phyloP scores from a whole-genome alignment of 1,140 invertebrate genomes.

The Drosophila busckii region DNA sequence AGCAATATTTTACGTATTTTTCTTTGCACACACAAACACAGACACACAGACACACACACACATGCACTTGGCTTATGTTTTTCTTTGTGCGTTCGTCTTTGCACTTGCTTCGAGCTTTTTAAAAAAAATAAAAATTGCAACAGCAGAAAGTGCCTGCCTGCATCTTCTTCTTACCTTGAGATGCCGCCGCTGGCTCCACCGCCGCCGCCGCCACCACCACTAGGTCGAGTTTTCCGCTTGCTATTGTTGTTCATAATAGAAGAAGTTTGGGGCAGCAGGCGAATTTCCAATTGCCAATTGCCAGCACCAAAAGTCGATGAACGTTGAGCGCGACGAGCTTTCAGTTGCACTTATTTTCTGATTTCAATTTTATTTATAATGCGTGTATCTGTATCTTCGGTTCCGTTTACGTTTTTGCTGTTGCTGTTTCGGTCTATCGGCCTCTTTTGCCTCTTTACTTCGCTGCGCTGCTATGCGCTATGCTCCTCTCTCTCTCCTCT shows the following conservation, averaged over 20 bases:
- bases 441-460: conserved; percentile 16
- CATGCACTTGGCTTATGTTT: conserved; percentile 14
- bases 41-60: neutral
- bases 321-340: conserved; percentile 25
- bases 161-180: conserved; percentile 73
- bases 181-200: conserved; percentile 63
- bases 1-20: conserved; percentile 9
- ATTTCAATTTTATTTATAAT: conserved; percentile 45
- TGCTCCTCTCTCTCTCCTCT: conserved; percentile 14
- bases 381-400: conserved; percentile 18
- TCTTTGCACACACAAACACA: conserved; percentile 8
- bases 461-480: no score
- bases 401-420: conserved; percentile 26
- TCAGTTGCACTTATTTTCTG: conserved; percentile 20
- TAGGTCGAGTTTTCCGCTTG: conserved; percentile 77
- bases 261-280: conserved; percentile 44
- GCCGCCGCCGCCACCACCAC: conserved; percentile 43
- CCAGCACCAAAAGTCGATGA: conserved; percentile 59
- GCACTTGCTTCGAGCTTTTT: conserved; percentile 31
- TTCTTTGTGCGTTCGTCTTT: conserved; percentile 27
- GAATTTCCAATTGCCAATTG: conserved; percentile 51
- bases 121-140: no score
- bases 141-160: conserved; percentile 19
- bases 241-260: conserved; percentile 72
- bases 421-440: conserved; percentile 24